phyloP scores from a whole-genome alignment of 1,140 invertebrate species.

The Aphaenogaster ashmeadi region DNA sequence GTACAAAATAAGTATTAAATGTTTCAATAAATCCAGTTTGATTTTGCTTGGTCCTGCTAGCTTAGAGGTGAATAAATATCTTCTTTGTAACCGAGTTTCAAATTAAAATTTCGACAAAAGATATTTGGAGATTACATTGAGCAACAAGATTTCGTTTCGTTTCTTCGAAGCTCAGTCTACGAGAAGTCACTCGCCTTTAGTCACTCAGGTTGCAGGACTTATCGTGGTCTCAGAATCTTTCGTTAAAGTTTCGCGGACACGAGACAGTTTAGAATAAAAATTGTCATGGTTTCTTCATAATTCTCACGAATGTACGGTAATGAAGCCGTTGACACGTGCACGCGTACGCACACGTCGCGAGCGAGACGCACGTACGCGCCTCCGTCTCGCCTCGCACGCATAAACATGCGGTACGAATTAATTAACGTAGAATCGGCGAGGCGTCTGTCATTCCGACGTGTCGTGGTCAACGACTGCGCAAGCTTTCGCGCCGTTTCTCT shows the following conservation, averaged over 20 bases:
- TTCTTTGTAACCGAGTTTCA: not conserved
- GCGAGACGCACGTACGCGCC: constrained; percentile 19
- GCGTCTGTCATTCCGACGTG: constrained; percentile 9
- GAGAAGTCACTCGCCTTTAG: not conserved
- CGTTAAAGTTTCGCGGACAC: not conserved
- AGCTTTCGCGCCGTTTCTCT: not conserved
- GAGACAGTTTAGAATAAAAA: not conserved
- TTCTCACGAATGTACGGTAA: not conserved
- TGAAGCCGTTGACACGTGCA: not conserved
- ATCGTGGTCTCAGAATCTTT: not conserved
- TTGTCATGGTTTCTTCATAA: not conserved
- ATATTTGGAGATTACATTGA: not conserved
- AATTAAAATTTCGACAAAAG: not conserved
- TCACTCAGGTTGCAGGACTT: not conserved
- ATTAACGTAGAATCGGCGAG: constrained; percentile 41
- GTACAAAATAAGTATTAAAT: too few species aligned
- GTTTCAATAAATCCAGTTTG: too few species aligned
- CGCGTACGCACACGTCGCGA: not conserved
- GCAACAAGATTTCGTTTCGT: not conserved
- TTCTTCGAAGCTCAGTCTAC: not conserved
- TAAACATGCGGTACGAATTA: constrained; percentile 44
- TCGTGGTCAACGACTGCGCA: constrained; percentile 44
- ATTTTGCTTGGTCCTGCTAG: too few species aligned
- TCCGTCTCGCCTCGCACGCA: constrained; percentile 22
- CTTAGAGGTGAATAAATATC: not conserved